A percentile compares a stretch with the other conserved stretches of the same genome.
Conservation (phyloP, 1,140 invertebrate genomes). For the Aphelinus atriplicis region DNA sequence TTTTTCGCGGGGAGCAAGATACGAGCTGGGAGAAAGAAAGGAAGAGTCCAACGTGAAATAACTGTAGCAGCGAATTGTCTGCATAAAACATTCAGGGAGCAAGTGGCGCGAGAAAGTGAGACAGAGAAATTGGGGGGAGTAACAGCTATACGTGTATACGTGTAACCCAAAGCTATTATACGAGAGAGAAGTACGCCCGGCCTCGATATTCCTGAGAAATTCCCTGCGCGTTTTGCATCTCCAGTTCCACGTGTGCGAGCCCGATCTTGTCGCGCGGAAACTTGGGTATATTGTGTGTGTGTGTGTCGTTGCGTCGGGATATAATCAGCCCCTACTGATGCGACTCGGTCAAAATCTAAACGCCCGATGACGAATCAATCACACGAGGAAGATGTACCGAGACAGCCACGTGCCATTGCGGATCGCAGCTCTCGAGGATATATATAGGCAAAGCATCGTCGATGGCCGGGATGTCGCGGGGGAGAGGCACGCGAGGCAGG, state of each 20-base stretch:
- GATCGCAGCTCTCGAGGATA: too few species aligned
- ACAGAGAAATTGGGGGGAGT: conserved; percentile 45
- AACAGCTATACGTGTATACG: conserved; percentile 49
- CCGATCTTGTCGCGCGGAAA: not conserved
- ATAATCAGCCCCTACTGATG: too few species aligned
- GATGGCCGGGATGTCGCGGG: not conserved
- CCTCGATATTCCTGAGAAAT: conserved; percentile 50
- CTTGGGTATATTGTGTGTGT: not conserved
- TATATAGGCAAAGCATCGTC: too few species aligned
- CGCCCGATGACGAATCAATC: too few species aligned
- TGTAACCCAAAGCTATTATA: conserved; percentile 54
- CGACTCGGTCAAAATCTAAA: too few species aligned
- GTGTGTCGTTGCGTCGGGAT: too few species aligned
- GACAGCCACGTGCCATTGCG: too few species aligned
- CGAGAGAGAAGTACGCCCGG: conserved; percentile 40
- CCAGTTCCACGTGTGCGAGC: not conserved
- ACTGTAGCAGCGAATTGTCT: conserved; percentile 64
- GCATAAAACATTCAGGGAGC: conserved; percentile 63
- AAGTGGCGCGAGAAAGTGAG: conserved; percentile 45
- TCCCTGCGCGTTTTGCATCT: not conserved
- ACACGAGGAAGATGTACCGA: too few species aligned
- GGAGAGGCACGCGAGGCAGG: conserved; percentile 13
- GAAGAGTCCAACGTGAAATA: conserved; percentile 55
- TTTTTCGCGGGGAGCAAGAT: conserved; percentile 46
- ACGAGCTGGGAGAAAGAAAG: too few species aligned